Evolutionary conservation across 2,888 invertebrate genomes (phyloP), one percentile per base, ranked within the genome.

Genomic region (Stenodera caucasica): DNA sequence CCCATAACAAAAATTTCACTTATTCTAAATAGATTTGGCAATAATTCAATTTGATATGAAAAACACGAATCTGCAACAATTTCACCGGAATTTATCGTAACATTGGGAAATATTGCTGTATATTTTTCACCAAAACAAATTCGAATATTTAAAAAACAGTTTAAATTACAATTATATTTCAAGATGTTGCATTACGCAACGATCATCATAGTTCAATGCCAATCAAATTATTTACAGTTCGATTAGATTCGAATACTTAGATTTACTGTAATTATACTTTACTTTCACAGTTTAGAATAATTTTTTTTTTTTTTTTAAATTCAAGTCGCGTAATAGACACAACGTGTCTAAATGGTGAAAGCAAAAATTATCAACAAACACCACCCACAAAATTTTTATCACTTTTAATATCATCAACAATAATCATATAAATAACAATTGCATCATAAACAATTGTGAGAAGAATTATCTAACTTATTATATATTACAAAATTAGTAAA

Each of bases 1-100:
- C 45, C 11, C 45, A 21, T 45, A 8, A 45, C 45, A 45, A 45
- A 45, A 45, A 45, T 45, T 45, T 45, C 45, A 45, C 45, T 45
- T 45, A 12, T 21, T 45, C 15, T 45, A 45, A 11, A 8, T 12
- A 4, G 45, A 21, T 21, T 40, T 45, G 4, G 21, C 18, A 18
- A 45, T 14, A 5, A 35, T 45, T 45, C 21, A 21, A 45, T 45
- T 45, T 21, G 12, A 12, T 45, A 9, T 21, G 15, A 21, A 45
- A 45, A 14, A 35, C 35, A 35, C 35, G 12, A 32, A 45, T 45
- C 21, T 45, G 21, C 12, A 12, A 45, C 21, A 45, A 21, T 45
- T 45, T 45, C 45, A 45, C 45, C 45, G 45, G 45, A 45, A 45
- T 21, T 21, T 8, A 21, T 26, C 26, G 26, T 26, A 26, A 5